phyloP scores from a whole-genome alignment of 1,140 invertebrate genomes.

The Eufriesea mexicana region DNA sequence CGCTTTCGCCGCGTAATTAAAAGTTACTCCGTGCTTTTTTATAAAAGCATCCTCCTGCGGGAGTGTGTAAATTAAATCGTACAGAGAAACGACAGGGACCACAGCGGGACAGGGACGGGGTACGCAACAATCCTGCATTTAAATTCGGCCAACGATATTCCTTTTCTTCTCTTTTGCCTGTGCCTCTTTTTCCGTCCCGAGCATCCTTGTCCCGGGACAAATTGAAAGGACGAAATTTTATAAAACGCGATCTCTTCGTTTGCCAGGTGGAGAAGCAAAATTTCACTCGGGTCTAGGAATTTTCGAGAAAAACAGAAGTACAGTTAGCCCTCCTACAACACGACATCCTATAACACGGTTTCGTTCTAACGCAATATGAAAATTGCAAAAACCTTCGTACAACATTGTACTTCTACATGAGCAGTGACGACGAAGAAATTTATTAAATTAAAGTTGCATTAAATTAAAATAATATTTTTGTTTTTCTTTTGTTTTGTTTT shows the following conservation, averaged over 20 bases:
- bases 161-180: not conserved
- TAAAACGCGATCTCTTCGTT: not conserved
- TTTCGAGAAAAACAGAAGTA: too few relatives aligned
- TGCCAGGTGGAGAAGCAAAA: not conserved
- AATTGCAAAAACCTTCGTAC: too few relatives aligned
- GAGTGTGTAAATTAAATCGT: conserved; percentile 31
- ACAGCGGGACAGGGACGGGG: too few relatives aligned
- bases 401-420: too few relatives aligned
- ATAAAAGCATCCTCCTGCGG: not conserved
- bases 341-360: too few relatives aligned
- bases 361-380: too few relatives aligned
- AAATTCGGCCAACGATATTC: not conserved
- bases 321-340: too few relatives aligned
- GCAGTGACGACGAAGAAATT: too few relatives aligned
- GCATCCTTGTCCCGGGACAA: not conserved
- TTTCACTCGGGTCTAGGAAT: not conserved
- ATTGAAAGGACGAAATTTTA: conserved; percentile 3
- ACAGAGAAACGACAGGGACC: not conserved
- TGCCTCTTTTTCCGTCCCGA: not conserved
- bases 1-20: conserved; percentile 32
- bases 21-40: conserved; percentile 28
- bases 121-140: not conserved
- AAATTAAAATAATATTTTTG: too few relatives aligned
- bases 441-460: too few relatives aligned
- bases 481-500: too few relatives aligned